Evolutionary conservation across 1,140 invertebrate species (phyloP).

Genomic region (Pomacea maculata): DNA sequence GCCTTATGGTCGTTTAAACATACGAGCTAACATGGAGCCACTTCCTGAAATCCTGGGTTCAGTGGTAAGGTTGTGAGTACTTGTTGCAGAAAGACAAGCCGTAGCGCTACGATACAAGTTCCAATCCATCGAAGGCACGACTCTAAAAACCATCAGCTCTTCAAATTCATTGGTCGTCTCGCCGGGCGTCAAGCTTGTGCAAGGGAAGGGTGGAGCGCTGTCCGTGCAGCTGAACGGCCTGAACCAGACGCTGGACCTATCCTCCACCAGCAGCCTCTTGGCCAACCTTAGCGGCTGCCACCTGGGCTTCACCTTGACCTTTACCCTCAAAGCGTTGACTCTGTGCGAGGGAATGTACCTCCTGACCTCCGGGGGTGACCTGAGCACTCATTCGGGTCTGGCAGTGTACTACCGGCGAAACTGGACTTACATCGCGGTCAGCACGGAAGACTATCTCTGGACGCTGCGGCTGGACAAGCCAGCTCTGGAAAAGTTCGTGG

Average conservation of each 20-base stretch:
- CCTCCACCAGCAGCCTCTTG: conserved; percentile 2
- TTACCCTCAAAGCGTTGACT: conserved; percentile 33
- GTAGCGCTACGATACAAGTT: conserved; percentile 25
- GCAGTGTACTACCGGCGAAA: conserved; percentile 37
- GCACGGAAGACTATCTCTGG: conserved; percentile 38
- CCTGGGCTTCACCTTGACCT: conserved; percentile 40
- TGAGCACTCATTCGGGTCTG: conserved; percentile 25
- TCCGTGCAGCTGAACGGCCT: conserved; percentile 30
- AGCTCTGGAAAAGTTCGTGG: conserved; percentile 22
- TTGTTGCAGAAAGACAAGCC: neutral
- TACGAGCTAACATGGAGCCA: too few relatives aligned
- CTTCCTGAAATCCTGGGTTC: too few relatives aligned
- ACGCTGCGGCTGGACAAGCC: conserved; percentile 26
- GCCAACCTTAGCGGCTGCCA: conserved; percentile 31
- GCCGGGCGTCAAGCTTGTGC: conserved; percentile 23
- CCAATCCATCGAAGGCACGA: conserved; percentile 18
- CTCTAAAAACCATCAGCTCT: conserved; percentile 19
- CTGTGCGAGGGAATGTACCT: conserved; percentile 36
- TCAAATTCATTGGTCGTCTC: conserved; percentile 2
- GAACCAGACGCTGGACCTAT: conserved; percentile 26
- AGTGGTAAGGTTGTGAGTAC: too few relatives aligned
- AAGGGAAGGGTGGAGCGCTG: conserved; percentile 31
- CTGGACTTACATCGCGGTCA: conserved; percentile 32
- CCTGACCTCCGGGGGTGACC: conserved; percentile 37
- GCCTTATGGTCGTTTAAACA: too few relatives aligned